phyloP scores from a whole-genome alignment of 2,113 vertebrate species.

The Guaruba guarouba region DNA sequence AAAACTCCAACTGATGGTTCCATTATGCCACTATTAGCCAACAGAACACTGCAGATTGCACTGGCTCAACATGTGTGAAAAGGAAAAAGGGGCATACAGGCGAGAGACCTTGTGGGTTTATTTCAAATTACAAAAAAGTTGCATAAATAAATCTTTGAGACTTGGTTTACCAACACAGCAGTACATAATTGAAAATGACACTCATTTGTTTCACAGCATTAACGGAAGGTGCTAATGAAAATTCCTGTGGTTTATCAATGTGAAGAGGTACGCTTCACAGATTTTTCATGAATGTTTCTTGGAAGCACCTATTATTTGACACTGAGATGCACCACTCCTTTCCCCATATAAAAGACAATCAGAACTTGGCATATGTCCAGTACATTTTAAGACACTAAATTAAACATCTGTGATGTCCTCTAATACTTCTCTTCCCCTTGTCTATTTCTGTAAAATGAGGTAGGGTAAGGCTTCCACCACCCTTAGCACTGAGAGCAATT shows the following conservation, averaged over 20 bases:
- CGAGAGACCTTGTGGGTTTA: background rate
- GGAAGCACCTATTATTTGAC: background rate
- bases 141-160: background rate
- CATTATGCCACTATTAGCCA: background rate
- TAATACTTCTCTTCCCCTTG: background rate
- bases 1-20: background rate
- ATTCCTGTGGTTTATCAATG: background rate
- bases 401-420: background rate
- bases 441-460: conserved; percentile 7
- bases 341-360: background rate
- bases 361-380: background rate
- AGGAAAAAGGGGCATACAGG: background rate
- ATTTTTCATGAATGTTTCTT: background rate
- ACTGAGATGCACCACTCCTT: background rate
- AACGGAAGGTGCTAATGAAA: background rate
- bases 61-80: background rate
- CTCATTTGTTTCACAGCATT: background rate
- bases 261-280: background rate
- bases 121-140: background rate
- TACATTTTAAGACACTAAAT: background rate
- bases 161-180: background rate
- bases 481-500: conserved; percentile 33
- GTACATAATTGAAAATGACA: background rate
- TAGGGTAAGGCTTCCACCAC: conserved; percentile 10
- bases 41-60: background rate